These are phyloP conservation scores for Pipistrellus pygmaeus DNA, from an alignment of 2,797 vertebrate species.

Conservation along the genomic window DNA sequence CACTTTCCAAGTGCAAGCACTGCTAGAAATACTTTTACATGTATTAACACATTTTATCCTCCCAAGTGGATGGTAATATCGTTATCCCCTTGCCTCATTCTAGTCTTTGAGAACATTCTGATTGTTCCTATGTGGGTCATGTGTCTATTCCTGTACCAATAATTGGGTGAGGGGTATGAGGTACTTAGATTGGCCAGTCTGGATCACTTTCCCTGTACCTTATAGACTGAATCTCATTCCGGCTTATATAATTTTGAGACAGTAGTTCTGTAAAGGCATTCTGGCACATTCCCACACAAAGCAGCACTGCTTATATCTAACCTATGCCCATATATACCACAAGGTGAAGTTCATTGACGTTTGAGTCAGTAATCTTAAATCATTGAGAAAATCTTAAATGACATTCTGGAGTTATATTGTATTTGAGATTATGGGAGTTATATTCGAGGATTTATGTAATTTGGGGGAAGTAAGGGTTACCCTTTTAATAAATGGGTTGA, in stretches of 20 bases:
- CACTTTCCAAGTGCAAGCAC: background rate
- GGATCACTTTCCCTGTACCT: background rate
- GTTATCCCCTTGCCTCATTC: background rate
- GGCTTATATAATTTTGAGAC: background rate
- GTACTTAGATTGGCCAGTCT: background rate
- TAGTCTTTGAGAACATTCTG: background rate
- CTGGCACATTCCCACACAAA: background rate
- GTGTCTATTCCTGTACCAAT: background rate
- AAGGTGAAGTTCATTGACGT: background rate
- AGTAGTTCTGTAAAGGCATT: constrained; percentile 34
- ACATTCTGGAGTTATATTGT: background rate
- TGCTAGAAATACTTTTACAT: background rate
- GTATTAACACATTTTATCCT: background rate
- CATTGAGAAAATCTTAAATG: constrained; percentile 25
- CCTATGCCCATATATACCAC: background rate
- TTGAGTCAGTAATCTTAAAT: background rate
- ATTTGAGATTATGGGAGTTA: background rate
- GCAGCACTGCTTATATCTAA: background rate
- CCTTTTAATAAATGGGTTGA: constrained; percentile 39
- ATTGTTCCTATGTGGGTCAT: background rate
- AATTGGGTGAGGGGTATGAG: background rate
- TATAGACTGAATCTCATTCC: background rate
- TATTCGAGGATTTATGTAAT: constrained; percentile 38
- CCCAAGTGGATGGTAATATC: background rate
- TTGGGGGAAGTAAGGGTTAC: background rate